phyloP scores from a whole-genome alignment of 2,888 invertebrate species.

The Coecobrya sp. region DNA sequence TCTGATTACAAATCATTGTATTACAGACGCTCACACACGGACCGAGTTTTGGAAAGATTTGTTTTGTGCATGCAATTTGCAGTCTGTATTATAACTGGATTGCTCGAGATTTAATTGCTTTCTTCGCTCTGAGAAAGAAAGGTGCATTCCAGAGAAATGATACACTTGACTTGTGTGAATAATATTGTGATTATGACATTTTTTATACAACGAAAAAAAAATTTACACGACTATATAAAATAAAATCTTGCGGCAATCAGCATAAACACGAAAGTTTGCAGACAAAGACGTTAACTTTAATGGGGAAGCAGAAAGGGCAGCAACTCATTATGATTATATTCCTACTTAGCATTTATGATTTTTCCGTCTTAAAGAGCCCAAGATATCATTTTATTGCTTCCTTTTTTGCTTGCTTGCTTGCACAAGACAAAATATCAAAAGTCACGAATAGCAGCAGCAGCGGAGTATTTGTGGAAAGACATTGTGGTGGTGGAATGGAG shows the following conservation, averaged over 20 bases:
- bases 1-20: background rate
- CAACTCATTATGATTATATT: slow-evolving; percentile 35
- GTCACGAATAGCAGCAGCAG: slow-evolving; percentile 31
- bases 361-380: slow-evolving; percentile 8
- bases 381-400: slow-evolving; percentile 62
- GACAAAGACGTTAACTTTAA: slow-evolving; percentile 29
- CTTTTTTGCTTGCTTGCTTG: slow-evolving; percentile 51
- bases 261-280: background rate
- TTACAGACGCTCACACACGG: background rate
- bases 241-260: background rate
- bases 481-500: background rate
- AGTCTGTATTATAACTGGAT: background rate
- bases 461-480: slow-evolving; percentile 5
- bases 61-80: background rate
- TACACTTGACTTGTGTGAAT: background rate
- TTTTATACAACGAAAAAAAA: background rate
- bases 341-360: slow-evolving; percentile 35
- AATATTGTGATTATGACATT: background rate
- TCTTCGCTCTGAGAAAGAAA: background rate
- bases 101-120: background rate
- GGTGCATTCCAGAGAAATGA: slow-evolving; percentile 1
- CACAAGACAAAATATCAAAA: slow-evolving; percentile 47
- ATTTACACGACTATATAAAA: background rate
- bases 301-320: slow-evolving; percentile 10
- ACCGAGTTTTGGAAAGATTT: background rate